Conservation (phyloP, 1,140 invertebrate genomes). For the Episyrphus balteatus region DNA sequence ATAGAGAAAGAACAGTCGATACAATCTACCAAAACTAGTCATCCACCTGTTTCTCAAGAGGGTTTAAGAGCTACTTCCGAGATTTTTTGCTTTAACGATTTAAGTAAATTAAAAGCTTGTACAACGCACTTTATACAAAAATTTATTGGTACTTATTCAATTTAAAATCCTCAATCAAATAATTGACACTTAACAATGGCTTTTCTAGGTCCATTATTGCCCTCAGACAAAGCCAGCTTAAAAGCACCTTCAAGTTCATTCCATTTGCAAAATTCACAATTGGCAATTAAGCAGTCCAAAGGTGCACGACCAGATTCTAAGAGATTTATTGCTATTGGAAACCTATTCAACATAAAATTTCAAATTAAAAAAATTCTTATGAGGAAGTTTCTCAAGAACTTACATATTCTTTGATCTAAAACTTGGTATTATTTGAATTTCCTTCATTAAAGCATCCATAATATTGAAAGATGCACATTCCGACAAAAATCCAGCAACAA, state of each 20-base stretch:
- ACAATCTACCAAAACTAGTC: too few relatives aligned
- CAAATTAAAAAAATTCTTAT: not conserved
- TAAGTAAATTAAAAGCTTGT: too few relatives aligned
- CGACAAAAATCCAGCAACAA: constrained; percentile 21
- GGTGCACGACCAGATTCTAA: constrained; percentile 17
- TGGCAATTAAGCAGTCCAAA: constrained; percentile 19
- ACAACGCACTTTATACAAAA: too few relatives aligned
- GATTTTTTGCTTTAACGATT: too few relatives aligned
- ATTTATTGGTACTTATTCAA: too few relatives aligned
- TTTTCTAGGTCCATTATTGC: constrained; percentile 19
- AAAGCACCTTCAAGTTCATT: constrained; percentile 15
- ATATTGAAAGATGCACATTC: constrained; percentile 28
- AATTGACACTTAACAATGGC: constrained; percentile 17
- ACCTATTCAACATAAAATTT: constrained; percentile 12
- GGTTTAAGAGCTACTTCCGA: too few relatives aligned
- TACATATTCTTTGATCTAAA: constrained; percentile 28
- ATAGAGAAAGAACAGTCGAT: too few relatives aligned
- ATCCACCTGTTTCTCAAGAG: too few relatives aligned
- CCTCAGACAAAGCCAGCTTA: constrained; percentile 16
- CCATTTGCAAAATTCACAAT: constrained; percentile 7
- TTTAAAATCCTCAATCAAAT: too few relatives aligned
- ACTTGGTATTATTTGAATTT: constrained; percentile 23
- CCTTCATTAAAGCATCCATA: constrained; percentile 27
- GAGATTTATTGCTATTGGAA: constrained; percentile 20
- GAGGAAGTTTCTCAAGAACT: not conserved